Base-by-base conservation (phyloP, 2,113 vertebrate genomes). In the Carollia perspicillata region DNA sequence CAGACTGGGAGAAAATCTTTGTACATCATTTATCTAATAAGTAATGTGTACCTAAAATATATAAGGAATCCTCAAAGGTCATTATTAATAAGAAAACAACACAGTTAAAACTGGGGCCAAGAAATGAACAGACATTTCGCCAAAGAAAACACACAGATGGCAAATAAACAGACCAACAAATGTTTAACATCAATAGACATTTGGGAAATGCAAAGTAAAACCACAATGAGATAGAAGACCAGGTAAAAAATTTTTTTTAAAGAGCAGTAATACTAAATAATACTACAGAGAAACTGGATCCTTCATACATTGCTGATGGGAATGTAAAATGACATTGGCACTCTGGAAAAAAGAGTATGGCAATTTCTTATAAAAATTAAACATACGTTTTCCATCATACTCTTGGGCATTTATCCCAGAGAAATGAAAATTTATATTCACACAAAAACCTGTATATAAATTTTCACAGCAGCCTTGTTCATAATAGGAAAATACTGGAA, bases 401-500 rank as follows among this genome's bases (percentile, higher is more conserved):
- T 93, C 79, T 90, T 93, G 28, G 47, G 71, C 42, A 94, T 81
- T 77, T 90, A 83, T 63, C 75, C 49, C 60, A 78, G 42, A 86
- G 33, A 94, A 58, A 81, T 42, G 33, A 78, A 88, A 55, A 79
- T 40, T 83, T 86, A 85, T 51, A 89, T 30, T 85, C 65, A 84
- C 47, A 92, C 26, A 47, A 78, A 94, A 65, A 18, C 14, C 28
- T 89, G 16, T 78, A 84, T 7, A 92, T 11, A 6, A 93, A 90
- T 69, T 28, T 74, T 93, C 47, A 89, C 4, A 60, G 44, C 40
- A 95, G 78, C 47, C 79, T 85, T 95, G 85, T 68, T 86, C 14
- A 33, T 22, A 42, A 72, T 28, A 71, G 28, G 60, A 91, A 83
- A 87, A 87, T 55, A 93, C 16, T 40, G 26, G 79, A 95, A 86